These are phyloP conservation scores for Thecocarcelia acutangulata DNA, from an alignment of 2,888 invertebrate species.

Conservation along the genomic window DNA sequence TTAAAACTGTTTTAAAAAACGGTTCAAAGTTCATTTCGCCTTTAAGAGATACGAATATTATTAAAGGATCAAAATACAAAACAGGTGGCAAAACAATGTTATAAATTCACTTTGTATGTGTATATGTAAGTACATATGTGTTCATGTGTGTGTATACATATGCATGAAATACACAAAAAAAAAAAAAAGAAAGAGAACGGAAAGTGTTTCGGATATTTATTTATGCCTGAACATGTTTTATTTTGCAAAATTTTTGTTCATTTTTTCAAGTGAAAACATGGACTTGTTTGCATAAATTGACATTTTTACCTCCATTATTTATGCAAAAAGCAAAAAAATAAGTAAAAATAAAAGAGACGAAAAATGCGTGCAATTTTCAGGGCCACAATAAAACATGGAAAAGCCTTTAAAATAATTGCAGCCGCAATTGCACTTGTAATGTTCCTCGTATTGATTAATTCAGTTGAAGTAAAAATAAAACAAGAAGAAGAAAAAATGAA, in stretches of 20 bases:
- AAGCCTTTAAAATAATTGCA: conserved; percentile 13
- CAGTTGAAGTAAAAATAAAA: conserved; percentile 1
- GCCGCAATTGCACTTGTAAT: not conserved
- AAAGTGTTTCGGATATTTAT: conserved; percentile 25
- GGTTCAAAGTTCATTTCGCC: no score
- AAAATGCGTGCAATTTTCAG: conserved; percentile 25
- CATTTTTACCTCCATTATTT: conserved; percentile 15
- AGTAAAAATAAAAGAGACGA: no score
- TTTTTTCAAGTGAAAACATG: not conserved
- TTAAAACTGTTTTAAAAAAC: not conserved
- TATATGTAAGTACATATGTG: no score
- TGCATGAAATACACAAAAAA: no score
- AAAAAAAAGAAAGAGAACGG: not conserved
- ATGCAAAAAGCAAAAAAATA: not conserved
- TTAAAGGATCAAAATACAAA: no score
- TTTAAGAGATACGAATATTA: no score
- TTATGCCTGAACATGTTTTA: conserved; percentile 33
- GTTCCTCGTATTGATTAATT: conserved; percentile 14
- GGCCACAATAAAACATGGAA: conserved; percentile 5
- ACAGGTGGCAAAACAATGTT: no score
- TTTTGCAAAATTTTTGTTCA: not conserved
- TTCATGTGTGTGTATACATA: no score
- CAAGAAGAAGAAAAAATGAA: not conserved
- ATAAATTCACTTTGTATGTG: no score
- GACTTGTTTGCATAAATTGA: conserved; percentile 9